phyloP scores from a whole-genome alignment of 2,888 invertebrate genomes.

The Acanthosepion esculentum region DNA sequence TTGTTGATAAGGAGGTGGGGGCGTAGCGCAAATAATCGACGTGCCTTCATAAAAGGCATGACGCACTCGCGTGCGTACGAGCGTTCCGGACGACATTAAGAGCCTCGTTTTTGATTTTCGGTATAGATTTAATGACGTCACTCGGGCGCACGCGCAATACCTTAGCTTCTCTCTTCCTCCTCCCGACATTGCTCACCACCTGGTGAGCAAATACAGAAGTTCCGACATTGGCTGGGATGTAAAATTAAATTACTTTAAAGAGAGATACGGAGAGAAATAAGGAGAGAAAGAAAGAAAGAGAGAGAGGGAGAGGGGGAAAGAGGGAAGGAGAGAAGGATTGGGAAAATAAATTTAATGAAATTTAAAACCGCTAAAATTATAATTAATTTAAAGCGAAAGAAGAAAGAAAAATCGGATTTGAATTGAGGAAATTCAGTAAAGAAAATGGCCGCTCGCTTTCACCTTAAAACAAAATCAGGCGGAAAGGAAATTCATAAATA shows the following conservation, averaged over 20 bases:
- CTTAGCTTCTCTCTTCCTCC: neutral
- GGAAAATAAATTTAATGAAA: neutral
- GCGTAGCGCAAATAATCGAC: neutral
- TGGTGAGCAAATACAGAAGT: neutral
- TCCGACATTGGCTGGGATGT: neutral
- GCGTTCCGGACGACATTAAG: neutral
- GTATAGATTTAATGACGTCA: conserved; percentile 2
- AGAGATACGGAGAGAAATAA: neutral
- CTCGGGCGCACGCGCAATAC: neutral
- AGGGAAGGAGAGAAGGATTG: neutral
- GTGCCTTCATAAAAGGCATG: neutral
- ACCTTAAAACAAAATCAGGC: neutral
- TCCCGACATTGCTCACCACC: neutral
- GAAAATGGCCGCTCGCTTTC: neutral
- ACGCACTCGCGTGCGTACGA: neutral
- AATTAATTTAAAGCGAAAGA: neutral
- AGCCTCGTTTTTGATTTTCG: neutral
- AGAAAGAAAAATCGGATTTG: neutral
- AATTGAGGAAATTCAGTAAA: neutral
- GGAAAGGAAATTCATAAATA: neutral
- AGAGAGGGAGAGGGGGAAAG: neutral
- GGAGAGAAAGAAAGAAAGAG: neutral
- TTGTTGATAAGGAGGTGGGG: neutral
- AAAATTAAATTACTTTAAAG: neutral
- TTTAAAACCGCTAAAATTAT: neutral